Percentiles rank a stretch among this genome's conserved stretches.
phyloP scores from a whole-genome alignment of 1,140 invertebrate species.

The Drosophila insularis region DNA sequence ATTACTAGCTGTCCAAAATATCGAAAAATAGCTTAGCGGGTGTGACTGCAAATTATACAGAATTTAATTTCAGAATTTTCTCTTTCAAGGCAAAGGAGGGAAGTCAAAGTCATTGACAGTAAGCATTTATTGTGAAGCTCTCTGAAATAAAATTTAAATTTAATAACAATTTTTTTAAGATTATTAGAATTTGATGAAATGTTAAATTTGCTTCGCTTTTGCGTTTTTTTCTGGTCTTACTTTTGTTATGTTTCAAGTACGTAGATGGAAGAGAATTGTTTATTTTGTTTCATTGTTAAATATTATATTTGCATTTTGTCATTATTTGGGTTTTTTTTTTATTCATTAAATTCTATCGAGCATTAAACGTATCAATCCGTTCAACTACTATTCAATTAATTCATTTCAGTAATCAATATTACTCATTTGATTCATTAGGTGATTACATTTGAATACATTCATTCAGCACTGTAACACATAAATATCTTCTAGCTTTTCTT shows the following conservation, averaged over 20 bases:
- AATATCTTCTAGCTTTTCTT: too few species aligned
- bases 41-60: conserved; percentile 59
- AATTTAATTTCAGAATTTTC: conserved; percentile 38
- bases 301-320: too few species aligned
- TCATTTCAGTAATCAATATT: too few species aligned
- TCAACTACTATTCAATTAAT: too few species aligned
- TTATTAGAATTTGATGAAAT: neutral
- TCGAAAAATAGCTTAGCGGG: conserved; percentile 46
- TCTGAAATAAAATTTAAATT: conserved; percentile 26
- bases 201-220: neutral
- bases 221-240: neutral
- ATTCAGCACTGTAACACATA: too few species aligned
- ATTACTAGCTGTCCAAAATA: conserved; percentile 72
- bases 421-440: too few species aligned
- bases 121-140: neutral
- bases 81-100: neutral
- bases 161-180: neutral
- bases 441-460: too few species aligned
- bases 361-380: too few species aligned
- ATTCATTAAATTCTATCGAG: too few species aligned
- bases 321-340: too few species aligned
- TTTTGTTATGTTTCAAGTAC: neutral
- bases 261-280: too few species aligned
- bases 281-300: too few species aligned
- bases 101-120: conserved; percentile 24